Evolutionary conservation across 2,888 invertebrate species (phyloP), one percentile per base, ranked within the genome.

Genomic region (Mesodorylaimus sp.): DNA sequence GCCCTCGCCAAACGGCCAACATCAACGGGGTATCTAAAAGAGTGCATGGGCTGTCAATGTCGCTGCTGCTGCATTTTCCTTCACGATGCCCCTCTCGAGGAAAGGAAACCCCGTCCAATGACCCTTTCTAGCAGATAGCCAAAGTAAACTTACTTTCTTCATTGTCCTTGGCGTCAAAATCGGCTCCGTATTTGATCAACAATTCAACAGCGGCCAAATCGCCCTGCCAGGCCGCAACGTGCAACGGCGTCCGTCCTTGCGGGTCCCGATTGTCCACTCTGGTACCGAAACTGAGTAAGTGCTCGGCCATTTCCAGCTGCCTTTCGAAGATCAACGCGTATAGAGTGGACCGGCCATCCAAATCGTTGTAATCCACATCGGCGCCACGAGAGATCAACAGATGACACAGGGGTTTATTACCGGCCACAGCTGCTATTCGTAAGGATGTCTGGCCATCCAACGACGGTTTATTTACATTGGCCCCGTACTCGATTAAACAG

Each of bases 301-400:
- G 57, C 42, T 55, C 52, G 7, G 63, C 62, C 56, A 66, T 50
- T 1, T 44, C 36, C 23, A 53, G 28, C 2, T 50, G 46, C 70
- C 85, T 85, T 70, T 87, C 86, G 56, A 87, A 70, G 2, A 89
- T 86, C 48, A 91, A 73, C 49, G 89, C 83, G 67, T 93, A 91
- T 26, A 93, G 73, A 0, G 88, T 86, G 60, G 85, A 85, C 44
- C 91, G 75, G 0, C 86, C 81, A 68, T 93, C 91, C 0, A 88
- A 85, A 70, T 91, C 91, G 62, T 81, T 77, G 38, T 84, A 80
- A 68, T 88, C 83, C 1, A 81, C 77, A 68, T 86, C 85, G 3
- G 86, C 84, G 47, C 81, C 80, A 59, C 80, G 77, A 47, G 76
- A 68, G 47, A 80, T 67, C 48, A 89, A 70, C 46, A 79, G 73